Base-by-base conservation (phyloP, 2,888 invertebrate species). In the Eupithecia centaureata region DNA sequence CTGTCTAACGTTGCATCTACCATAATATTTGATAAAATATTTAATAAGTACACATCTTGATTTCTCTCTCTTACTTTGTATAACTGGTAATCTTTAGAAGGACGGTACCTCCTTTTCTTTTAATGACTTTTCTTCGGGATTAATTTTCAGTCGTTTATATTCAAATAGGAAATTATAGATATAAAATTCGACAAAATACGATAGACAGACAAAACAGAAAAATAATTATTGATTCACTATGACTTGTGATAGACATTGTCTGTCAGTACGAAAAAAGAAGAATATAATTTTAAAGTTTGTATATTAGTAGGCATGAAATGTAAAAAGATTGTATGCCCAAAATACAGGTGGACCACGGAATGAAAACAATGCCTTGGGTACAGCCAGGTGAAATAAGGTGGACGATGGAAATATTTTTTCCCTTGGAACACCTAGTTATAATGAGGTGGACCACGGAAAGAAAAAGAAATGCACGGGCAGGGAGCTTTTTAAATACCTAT, bases 51-150 rank as follows among this genome's bases (percentile, higher is more conserved):
- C 30, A 5, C 30, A 30, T 8, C 30, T 30, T 30, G 30, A 30
- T 30, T 5, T 7, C 8, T 30, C 5, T 30, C 30, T 30, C 8
- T 30, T 30, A 30, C 30, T 30, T 30, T 30, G 30, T 30, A 30
- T 7, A 38, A 8, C 13, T 38, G 38, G 38, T 12, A 38, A 38
- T 13, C 38, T 8, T 38, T 38, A 38, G 38, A 13, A 38, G 38
- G 38, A 38, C 38, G 38, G 38, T 38, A 38, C 38, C 38, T 38
- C 38, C 38, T 38, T 38, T 38, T 38, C 38, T 38, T 38, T 38
- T 38, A 38, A 15, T 38, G 3, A 38, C 8, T 38, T 13, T 38
- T 38, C 38, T 38, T 38, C 38, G 38, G 12, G 13, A 38, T 38
- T 38, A 10, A 38, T 38, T 38, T 38, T 38, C 38, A 1, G 38